phyloP scores from a whole-genome alignment of 2,797 vertebrate genomes.

The Glossophaga mutica region DNA sequence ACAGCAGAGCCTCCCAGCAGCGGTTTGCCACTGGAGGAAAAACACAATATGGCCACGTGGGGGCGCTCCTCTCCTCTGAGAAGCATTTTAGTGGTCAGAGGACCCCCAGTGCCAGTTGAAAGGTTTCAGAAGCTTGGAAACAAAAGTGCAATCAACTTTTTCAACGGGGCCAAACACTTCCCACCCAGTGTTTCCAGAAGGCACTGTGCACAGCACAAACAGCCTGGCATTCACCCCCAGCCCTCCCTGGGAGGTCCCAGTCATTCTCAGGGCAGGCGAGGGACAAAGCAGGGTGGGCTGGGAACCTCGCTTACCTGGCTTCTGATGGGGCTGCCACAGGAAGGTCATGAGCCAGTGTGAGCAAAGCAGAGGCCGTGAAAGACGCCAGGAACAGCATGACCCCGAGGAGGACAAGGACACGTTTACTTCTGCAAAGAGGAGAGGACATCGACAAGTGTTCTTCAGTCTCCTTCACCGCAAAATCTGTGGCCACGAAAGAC shows the following conservation, averaged over 20 bases:
- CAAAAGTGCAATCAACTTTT: not conserved
- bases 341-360: constrained; percentile 83
- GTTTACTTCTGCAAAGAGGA: constrained; percentile 81
- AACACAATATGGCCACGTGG: constrained; percentile 6
- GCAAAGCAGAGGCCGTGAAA: constrained; percentile 77
- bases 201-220: not conserved
- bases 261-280: rapidly evolving
- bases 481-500: not conserved
- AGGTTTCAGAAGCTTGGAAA: not conserved
- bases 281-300: not conserved
- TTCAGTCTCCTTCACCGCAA: not conserved
- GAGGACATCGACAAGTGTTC: not conserved
- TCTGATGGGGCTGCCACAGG: not conserved
- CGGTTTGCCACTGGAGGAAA: not conserved
- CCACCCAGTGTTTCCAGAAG: not conserved
- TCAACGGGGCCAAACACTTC: not conserved
- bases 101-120: not conserved
- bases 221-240: not conserved
- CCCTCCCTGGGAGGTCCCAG: not conserved
- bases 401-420: constrained; percentile 76
- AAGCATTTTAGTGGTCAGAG: not conserved
- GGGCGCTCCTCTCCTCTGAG: constrained; percentile 44
- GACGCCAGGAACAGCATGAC: constrained; percentile 81
- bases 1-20: not conserved
- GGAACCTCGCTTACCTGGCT: not conserved